These are phyloP conservation scores for Nemopilema nomurai DNA, from an alignment of 30 jellyfish, hydroid and myxozoan genomes.

Conservation along the genomic window DNA sequence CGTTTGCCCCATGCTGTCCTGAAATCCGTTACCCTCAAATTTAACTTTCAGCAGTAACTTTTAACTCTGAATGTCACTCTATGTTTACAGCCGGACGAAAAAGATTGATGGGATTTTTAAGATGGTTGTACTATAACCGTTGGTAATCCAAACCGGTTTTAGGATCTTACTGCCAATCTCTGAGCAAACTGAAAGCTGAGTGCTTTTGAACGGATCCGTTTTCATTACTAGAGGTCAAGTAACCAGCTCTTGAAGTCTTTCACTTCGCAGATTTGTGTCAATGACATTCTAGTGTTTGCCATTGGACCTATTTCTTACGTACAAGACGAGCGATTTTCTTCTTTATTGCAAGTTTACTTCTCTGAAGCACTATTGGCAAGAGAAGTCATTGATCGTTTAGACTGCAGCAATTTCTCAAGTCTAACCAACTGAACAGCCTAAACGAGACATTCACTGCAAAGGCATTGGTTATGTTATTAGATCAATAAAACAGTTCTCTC, in stretches of 20 bases:
- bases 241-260: not conserved
- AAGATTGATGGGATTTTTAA: not conserved
- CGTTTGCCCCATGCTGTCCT: too few relatives aligned
- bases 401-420: too few relatives aligned
- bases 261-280: not conserved
- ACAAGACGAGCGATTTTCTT: not conserved
- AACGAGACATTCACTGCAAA: too few relatives aligned
- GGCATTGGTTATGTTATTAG: too few relatives aligned
- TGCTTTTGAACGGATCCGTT: constrained; percentile 19
- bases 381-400: not conserved
- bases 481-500: too few relatives aligned
- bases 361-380: too few relatives aligned
- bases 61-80: not conserved
- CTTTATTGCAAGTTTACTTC: too few relatives aligned
- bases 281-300: not conserved
- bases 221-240: constrained; percentile 6
- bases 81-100: not conserved
- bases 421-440: too few relatives aligned
- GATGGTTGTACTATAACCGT: not conserved
- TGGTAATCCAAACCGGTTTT: constrained; percentile 9
- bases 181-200: constrained; percentile 32
- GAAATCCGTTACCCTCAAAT: not conserved
- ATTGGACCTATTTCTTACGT: not conserved
- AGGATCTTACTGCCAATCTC: not conserved
- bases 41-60: not conserved